Conservation (phyloP, 2,888 invertebrate genomes). For the Drosophila eohydei region DNA sequence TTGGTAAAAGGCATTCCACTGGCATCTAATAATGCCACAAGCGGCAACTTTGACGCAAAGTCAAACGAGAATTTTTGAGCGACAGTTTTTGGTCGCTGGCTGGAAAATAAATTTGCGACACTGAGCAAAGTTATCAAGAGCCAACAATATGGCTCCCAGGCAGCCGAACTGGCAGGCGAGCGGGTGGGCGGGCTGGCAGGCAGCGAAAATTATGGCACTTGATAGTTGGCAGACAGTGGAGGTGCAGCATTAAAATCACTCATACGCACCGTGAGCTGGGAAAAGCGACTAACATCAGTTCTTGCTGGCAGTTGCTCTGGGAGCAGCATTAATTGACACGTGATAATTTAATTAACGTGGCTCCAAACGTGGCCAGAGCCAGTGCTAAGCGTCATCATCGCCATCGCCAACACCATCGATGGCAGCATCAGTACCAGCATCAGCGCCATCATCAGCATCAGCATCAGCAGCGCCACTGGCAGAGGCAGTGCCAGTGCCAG, state of each 20-base stretch:
- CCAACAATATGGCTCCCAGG: slow-evolving; percentile 37
- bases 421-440: slow-evolving; percentile 17
- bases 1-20: slow-evolving; percentile 12
- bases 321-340: slow-evolving; percentile 73
- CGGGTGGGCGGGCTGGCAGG: slow-evolving; percentile 5
- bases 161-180: slow-evolving; percentile 22
- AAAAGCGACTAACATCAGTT: slow-evolving; percentile 33
- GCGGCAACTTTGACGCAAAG: slow-evolving; percentile 60
- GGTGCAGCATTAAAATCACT: slow-evolving; percentile 58
- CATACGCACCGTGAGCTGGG: slow-evolving; percentile 53
- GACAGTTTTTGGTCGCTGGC: slow-evolving; percentile 54
- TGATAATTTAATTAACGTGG: slow-evolving; percentile 78
- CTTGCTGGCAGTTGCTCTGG: slow-evolving; percentile 49
- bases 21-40: slow-evolving; percentile 53
- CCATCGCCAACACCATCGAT: slow-evolving; percentile 48
- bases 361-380: slow-evolving; percentile 69
- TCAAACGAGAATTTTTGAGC: slow-evolving; percentile 67
- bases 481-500: background rate
- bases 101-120: slow-evolving; percentile 40
- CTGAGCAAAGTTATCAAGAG: slow-evolving; percentile 44
- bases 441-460: slow-evolving; percentile 7
- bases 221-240: slow-evolving; percentile 48
- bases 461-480: background rate
- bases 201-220: slow-evolving; percentile 61
- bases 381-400: slow-evolving; percentile 47